A percentile compares a stretch with the other conserved stretches of the same genome.
Conservation (phyloP, 1,140 invertebrate genomes). For the Magallana angulata region DNA sequence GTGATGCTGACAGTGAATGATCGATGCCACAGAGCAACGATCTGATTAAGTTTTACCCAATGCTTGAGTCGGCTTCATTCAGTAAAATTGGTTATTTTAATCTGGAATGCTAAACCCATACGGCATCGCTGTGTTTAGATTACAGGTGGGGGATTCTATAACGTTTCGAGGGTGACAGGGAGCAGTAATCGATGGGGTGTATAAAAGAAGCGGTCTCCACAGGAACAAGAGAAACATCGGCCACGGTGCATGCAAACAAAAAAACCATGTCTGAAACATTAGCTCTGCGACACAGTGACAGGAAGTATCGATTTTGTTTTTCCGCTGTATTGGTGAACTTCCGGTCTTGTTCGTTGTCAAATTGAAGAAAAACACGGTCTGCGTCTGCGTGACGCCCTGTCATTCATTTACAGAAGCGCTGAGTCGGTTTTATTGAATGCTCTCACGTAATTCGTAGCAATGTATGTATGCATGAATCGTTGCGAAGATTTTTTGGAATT, state of each 20-base stretch:
- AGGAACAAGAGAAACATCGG: neutral
- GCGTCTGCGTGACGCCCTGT: neutral
- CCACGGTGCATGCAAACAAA: neutral
- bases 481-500: no score
- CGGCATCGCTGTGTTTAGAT: no score
- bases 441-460: neutral
- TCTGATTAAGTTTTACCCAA: no score
- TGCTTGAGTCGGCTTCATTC: no score
- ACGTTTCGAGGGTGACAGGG: no score
- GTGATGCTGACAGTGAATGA: no score
- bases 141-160: no score
- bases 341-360: neutral
- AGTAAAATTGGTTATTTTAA: no score
- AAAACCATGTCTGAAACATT: neutral
- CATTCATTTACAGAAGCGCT: neutral
- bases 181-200: no score
- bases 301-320: slow-evolving; percentile 1
- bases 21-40: no score
- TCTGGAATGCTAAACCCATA: neutral
- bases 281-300: neutral
- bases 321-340: neutral
- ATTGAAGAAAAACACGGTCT: neutral
- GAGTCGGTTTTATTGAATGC: neutral
- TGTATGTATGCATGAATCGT: neutral
- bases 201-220: no score